phyloP scores from a whole-genome alignment of 2,888 invertebrate genomes.

The Seira sanloemensis region DNA sequence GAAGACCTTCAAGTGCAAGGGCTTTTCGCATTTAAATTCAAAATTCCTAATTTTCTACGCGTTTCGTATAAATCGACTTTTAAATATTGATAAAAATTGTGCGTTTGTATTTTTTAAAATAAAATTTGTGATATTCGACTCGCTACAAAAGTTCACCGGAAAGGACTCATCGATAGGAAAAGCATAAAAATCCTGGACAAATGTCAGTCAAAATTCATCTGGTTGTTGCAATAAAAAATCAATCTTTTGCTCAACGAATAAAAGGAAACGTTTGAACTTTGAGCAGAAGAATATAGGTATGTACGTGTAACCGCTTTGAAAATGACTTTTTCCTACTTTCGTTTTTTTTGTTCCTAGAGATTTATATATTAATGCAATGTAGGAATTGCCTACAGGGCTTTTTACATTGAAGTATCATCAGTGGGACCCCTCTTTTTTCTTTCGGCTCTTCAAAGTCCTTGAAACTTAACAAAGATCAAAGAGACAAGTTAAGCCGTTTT shows the following conservation, averaged over 20 bases:
- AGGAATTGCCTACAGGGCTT: background rate
- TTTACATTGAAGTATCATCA: background rate
- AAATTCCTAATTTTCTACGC: background rate
- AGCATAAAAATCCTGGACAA: background rate
- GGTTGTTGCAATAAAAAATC: background rate
- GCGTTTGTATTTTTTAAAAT: background rate
- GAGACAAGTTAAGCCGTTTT: constrained; percentile 63
- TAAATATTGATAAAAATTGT: background rate
- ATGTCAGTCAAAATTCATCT: background rate
- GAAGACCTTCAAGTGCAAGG: background rate
- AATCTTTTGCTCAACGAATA: background rate
- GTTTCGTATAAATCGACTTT: background rate
- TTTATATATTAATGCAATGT: background rate
- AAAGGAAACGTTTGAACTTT: background rate
- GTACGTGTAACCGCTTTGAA: no score
- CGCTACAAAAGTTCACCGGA: no score
- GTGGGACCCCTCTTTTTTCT: constrained; percentile 12
- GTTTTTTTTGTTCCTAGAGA: background rate
- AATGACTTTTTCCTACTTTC: background rate
- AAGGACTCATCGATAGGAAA: no score
- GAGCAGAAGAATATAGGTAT: background rate
- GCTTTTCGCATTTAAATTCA: no score
- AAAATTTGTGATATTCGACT: no score
- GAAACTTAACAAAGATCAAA: constrained; percentile 62
- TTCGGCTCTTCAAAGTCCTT: constrained; percentile 38